Conservation (phyloP, 2,888 invertebrate species). For the Dryobotodes eremita region DNA sequence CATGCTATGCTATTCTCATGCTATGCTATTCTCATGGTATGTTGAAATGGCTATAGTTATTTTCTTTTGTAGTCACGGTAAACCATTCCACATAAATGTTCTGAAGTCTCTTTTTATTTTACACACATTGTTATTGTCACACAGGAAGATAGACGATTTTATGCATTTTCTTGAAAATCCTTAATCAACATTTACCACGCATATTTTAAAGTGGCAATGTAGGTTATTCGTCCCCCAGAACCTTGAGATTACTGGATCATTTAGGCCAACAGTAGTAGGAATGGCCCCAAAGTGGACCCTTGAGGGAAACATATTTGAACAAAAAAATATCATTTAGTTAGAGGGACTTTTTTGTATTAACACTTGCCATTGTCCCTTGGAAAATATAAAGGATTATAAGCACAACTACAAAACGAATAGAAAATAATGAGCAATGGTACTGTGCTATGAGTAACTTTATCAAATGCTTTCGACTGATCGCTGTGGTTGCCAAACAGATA, state of each 20-base stretch:
- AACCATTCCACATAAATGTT: too few relatives aligned
- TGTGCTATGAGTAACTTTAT: neutral
- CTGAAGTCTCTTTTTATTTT: neutral
- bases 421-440: neutral
- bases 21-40: too few relatives aligned
- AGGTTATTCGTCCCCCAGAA: neutral
- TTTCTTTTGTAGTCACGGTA: too few relatives aligned
- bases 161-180: neutral
- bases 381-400: neutral
- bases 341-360: neutral
- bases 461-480: conserved; percentile 7
- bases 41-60: too few relatives aligned
- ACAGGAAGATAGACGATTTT: neutral
- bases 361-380: neutral
- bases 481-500: neutral
- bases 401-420: neutral
- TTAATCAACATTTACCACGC: neutral
- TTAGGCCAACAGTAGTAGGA: neutral
- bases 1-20: too few relatives aligned
- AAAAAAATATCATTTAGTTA: neutral
- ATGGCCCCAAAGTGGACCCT: neutral
- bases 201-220: too few relatives aligned
- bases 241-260: neutral
- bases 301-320: neutral
- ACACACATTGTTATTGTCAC: neutral